Conservation (phyloP, 2,888 invertebrate genomes). For the Agrochola macilenta region DNA sequence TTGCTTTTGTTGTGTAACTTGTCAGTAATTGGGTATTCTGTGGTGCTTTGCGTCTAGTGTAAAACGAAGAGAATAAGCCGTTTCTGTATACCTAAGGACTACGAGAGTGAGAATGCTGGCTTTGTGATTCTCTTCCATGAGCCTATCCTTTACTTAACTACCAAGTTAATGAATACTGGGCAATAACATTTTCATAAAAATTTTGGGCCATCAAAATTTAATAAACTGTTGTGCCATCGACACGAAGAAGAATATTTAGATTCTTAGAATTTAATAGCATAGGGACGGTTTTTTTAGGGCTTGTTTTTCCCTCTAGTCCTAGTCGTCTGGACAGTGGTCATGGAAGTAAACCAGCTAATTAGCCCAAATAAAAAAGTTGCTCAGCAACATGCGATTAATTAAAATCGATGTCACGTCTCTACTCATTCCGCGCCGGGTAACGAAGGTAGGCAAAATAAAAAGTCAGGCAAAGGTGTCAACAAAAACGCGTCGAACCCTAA, state of each 20-base stretch:
- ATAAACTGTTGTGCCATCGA: too few species aligned
- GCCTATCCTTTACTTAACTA: background rate
- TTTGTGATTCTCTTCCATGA: background rate
- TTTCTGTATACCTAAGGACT: background rate
- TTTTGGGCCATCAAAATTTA: too few species aligned
- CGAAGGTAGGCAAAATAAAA: constrained; percentile 71
- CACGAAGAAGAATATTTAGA: too few species aligned
- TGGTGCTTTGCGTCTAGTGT: background rate
- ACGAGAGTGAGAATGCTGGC: background rate
- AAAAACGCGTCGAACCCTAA: constrained; percentile 78
- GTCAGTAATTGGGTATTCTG: background rate
- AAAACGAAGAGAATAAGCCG: background rate
- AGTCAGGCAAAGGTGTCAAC: constrained; percentile 79
- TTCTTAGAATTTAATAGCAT: background rate
- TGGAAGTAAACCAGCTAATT: constrained; percentile 26
- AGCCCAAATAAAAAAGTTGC: constrained; percentile 53
- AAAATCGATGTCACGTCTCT: constrained; percentile 72
- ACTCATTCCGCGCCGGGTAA: constrained; percentile 34
- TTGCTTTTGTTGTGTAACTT: background rate
- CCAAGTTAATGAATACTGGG: too few species aligned
- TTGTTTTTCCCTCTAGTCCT: too few species aligned
- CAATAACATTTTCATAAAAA: too few species aligned
- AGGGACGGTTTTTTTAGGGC: background rate
- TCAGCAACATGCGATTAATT: constrained; percentile 71
- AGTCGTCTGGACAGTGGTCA: background rate